These are phyloP conservation scores for Reticulitermes speratus DNA, from an alignment of 1,140 invertebrate species.

Conservation along the genomic window DNA sequence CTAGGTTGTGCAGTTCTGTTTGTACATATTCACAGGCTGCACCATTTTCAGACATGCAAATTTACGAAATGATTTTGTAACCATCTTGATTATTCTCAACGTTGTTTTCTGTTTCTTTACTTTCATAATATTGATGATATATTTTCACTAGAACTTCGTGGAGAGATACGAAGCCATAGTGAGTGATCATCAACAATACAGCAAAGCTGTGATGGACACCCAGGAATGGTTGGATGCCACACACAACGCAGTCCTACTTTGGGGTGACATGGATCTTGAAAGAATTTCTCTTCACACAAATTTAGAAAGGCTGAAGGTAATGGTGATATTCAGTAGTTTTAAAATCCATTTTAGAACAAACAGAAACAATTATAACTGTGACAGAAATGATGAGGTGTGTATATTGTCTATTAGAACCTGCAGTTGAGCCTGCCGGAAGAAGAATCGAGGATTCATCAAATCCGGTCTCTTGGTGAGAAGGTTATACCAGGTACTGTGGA, in stretches of 20 bases:
- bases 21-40: too few species aligned
- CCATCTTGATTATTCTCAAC: too few species aligned
- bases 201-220: constrained; percentile 82
- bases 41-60: too few species aligned
- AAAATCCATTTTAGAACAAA: neutral
- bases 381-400: too few species aligned
- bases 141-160: constrained; percentile 41
- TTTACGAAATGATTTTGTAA: too few species aligned
- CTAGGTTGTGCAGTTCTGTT: too few species aligned
- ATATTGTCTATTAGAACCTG: constrained; percentile 58
- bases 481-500: constrained; percentile 86
- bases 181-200: constrained; percentile 89
- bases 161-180: constrained; percentile 83
- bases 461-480: constrained; percentile 79
- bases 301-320: constrained; percentile 81
- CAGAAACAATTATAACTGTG: too few species aligned
- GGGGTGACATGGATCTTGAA: constrained; percentile 85
- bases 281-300: constrained; percentile 86
- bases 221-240: constrained; percentile 91
- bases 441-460: constrained; percentile 76
- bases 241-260: constrained; percentile 78
- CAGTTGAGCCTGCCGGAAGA: constrained; percentile 80
- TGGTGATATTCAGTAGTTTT: neutral
- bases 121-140: too few species aligned
- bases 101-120: too few species aligned